Base-by-base conservation (phyloP, 2,888 invertebrate species). In the Luffia ferchaultella region DNA sequence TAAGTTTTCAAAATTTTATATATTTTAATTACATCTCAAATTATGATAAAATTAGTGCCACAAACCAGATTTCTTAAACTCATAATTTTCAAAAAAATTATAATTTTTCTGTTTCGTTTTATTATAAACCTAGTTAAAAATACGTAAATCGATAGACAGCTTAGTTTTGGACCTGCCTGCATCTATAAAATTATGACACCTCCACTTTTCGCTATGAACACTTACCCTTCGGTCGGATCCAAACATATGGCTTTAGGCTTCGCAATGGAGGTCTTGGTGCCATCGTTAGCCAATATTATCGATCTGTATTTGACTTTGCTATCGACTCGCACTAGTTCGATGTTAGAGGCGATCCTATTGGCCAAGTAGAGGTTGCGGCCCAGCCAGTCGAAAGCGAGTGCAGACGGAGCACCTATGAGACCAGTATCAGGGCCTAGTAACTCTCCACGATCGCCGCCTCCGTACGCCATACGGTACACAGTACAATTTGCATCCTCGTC, bases 381-480 rank as follows among this genome's bases (percentile, higher is more conserved):
- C 18, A 98, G 85, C 98, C 98, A 98, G 70, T 99, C 98, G 64
- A 97, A 94, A 0, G 98, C 97, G 42, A 99, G 88, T 0, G 94
- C 89, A 40, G 93, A 93, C 0, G 97, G 95, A 0, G 96, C 92
- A 0, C 97, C 96, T 7, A 96, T 92, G 46, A 97, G 88, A n/a
- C 97, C 95, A 1, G 89, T 87, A 60, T 93, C 93, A 2, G 85
- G 72, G n/a, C 92, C 91, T 3, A 96, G 86, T 70, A 96, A 93
- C 61, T 92, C 91, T 0, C 92, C 90, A 62, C 89, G 89, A 62
- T 95, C 94, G 1, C 95, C 95, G 12, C 95, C 96, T 12, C 90
- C 90, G 60, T 95, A 91, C 0, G 93, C 93, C 62, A 93, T 93
- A 19, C 88, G 90, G 71, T 88, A 96, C 48, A 97, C 88, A 0